A percentile compares a stretch with the other conserved stretches of the same genome.
phyloP scores from a whole-genome alignment of 2,113 vertebrate species.

The Gasterosteus nipponicus region DNA sequence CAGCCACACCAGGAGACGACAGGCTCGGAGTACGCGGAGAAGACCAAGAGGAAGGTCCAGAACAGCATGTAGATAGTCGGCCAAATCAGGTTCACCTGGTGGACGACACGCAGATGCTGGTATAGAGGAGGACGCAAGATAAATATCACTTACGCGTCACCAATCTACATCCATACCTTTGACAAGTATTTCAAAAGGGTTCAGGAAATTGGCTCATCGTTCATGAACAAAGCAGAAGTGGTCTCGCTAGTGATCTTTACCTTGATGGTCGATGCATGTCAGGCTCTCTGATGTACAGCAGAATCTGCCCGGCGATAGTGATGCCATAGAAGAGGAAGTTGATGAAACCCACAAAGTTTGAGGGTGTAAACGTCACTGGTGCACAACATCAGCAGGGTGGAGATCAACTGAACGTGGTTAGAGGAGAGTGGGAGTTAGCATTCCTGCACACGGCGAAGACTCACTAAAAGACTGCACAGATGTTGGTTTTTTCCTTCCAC shows the following conservation, averaged over 20 bases:
- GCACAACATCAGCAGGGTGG: slow-evolving; percentile 86
- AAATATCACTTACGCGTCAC: neutral
- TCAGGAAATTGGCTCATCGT: neutral
- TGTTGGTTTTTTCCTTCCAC: neutral
- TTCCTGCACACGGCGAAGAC: neutral
- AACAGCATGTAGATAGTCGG: slow-evolving; percentile 87
- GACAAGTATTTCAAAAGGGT: neutral
- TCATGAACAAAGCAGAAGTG: neutral
- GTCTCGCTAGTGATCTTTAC: slow-evolving; percentile 56
- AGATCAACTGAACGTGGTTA: slow-evolving; percentile 74
- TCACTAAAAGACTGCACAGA: neutral
- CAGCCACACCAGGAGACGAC: slow-evolving; percentile 85
- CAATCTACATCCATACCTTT: neutral
- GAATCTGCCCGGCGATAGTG: slow-evolving; percentile 85
- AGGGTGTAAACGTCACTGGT: slow-evolving; percentile 89
- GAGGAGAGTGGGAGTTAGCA: no score
- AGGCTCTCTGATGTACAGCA: slow-evolving; percentile 84
- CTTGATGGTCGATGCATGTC: slow-evolving; percentile 85
- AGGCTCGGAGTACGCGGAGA: slow-evolving; percentile 85
- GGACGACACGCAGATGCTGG: neutral
- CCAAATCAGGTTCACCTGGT: slow-evolving; percentile 83
- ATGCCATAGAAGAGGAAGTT: slow-evolving; percentile 89
- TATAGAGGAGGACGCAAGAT: neutral
- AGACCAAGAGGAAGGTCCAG: slow-evolving; percentile 86
- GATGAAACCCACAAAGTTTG: slow-evolving; percentile 88